Evolutionary conservation across 1,140 invertebrate genomes (phyloP).

Genomic region (Ceratosolen fusciceps): DNA sequence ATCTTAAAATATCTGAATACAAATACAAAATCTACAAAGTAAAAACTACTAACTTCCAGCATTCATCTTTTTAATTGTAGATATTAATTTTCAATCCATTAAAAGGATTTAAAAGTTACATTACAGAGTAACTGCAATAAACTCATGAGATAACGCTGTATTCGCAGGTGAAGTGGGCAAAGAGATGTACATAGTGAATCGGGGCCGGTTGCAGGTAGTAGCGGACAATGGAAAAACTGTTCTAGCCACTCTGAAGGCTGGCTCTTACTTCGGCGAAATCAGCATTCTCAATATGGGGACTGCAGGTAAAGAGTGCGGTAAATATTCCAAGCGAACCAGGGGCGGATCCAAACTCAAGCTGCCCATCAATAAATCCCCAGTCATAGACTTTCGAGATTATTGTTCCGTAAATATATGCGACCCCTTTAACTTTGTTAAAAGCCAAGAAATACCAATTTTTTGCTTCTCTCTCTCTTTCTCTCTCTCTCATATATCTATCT

Average conservation of each 20-base stretch:
- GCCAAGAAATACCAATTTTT: constrained; percentile 63
- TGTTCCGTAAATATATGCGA: constrained; percentile 57
- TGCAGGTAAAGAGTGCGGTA: constrained; percentile 96
- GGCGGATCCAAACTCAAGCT: constrained; percentile 31
- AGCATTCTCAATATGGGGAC: constrained; percentile 99
- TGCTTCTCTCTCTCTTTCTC: constrained; percentile 53
- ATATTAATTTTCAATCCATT: too few species aligned
- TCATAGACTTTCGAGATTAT: constrained; percentile 47
- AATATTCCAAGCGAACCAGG: constrained; percentile 82
- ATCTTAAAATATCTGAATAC: too few species aligned
- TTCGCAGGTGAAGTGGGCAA: constrained; percentile 95
- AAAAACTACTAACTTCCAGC: too few species aligned
- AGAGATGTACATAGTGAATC: constrained; percentile 99
- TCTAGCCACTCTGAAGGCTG: constrained; percentile 94
- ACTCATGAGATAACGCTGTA: neutral
- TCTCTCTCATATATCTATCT: constrained; percentile 54
- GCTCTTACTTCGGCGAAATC: constrained; percentile 99
- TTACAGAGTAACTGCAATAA: too few species aligned
- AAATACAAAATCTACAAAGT: too few species aligned
- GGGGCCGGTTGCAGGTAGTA: constrained; percentile 95
- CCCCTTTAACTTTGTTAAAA: constrained; percentile 66
- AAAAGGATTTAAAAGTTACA: too few species aligned
- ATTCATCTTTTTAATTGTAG: too few species aligned
- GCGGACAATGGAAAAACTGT: constrained; percentile 97
- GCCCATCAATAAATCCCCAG: constrained; percentile 32